phyloP scores from a whole-genome alignment of 1,140 invertebrate species.

The Mylabris phalerata region DNA sequence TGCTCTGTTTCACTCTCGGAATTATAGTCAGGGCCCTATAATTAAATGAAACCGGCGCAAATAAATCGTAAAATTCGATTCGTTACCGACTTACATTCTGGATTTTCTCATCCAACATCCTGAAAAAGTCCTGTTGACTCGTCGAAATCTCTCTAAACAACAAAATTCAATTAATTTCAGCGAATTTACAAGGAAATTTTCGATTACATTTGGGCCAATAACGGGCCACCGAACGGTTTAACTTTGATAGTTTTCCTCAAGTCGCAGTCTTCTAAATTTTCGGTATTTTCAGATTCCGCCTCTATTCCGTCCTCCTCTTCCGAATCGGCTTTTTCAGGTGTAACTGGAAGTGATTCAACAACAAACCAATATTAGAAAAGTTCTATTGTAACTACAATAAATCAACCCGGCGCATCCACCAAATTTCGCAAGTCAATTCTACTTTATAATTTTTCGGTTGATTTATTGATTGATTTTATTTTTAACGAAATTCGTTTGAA shows the following conservation, averaged over 20 bases:
- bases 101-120: conserved; percentile 85
- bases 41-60: neutral
- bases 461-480: too few relatives aligned
- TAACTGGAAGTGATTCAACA: conserved; percentile 18
- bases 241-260: conserved; percentile 31
- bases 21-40: conserved; percentile 66
- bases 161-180: neutral
- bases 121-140: conserved; percentile 84
- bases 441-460: too few relatives aligned
- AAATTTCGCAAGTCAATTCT: too few relatives aligned
- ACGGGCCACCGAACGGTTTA: conserved; percentile 40
- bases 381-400: too few relatives aligned
- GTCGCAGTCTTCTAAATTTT: conserved; percentile 28
- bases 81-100: conserved; percentile 60
- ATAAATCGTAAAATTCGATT: neutral
- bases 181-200: neutral
- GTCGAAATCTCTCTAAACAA: conserved; percentile 70
- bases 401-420: too few relatives aligned
- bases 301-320: conserved; percentile 30
- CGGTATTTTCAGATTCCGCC: conserved; percentile 21
- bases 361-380: too few relatives aligned
- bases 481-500: too few relatives aligned
- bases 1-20: conserved; percentile 58
- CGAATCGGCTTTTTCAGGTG: conserved; percentile 27
- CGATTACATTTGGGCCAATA: conserved; percentile 47